phyloP scores from a whole-genome alignment of 2,888 invertebrate genomes.

The Microplitis deprimator region DNA sequence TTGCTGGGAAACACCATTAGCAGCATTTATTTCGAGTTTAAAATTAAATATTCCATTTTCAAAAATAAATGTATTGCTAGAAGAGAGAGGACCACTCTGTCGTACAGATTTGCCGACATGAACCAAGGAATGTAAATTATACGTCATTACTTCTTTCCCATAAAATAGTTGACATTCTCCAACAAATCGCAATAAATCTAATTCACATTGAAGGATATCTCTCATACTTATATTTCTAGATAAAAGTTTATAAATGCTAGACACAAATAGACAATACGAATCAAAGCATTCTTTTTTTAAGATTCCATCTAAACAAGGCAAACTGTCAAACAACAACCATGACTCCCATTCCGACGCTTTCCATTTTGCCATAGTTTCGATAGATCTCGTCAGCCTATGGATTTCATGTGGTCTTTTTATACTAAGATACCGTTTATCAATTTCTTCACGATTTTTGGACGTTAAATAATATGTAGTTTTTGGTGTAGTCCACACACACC shows the following conservation, averaged over 20 bases:
- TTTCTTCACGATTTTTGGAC: conserved; percentile 22
- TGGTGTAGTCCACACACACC: conserved; percentile 33
- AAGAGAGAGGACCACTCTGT: conserved; percentile 46
- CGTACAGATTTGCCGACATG: conserved; percentile 45
- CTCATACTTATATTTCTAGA: conserved; percentile 10
- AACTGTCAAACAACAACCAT: conserved; percentile 33
- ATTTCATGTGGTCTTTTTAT: conserved; percentile 36
- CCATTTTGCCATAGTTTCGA: conserved; percentile 27
- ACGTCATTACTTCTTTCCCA: conserved; percentile 46
- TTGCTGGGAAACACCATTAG: too few relatives aligned
- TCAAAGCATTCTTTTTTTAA: conserved; percentile 29
- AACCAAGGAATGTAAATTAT: conserved; percentile 45
- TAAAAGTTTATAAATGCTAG: conserved; percentile 27
- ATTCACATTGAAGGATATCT: conserved; percentile 44
- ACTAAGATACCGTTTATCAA: conserved; percentile 24
- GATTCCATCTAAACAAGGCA: conserved; percentile 33
- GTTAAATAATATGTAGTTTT: conserved; percentile 18
- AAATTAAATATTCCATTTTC: conserved; percentile 38
- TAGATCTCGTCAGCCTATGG: conserved; percentile 25
- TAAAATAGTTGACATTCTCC: conserved; percentile 43
- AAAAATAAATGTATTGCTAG: conserved; percentile 37
- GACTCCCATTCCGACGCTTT: conserved; percentile 40
- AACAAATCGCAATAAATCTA: conserved; percentile 43
- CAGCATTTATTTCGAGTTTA: conserved; percentile 15
- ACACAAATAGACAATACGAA: conserved; percentile 26